Conservation (phyloP, 1,140 invertebrate species). For the Drosophila funebris region DNA sequence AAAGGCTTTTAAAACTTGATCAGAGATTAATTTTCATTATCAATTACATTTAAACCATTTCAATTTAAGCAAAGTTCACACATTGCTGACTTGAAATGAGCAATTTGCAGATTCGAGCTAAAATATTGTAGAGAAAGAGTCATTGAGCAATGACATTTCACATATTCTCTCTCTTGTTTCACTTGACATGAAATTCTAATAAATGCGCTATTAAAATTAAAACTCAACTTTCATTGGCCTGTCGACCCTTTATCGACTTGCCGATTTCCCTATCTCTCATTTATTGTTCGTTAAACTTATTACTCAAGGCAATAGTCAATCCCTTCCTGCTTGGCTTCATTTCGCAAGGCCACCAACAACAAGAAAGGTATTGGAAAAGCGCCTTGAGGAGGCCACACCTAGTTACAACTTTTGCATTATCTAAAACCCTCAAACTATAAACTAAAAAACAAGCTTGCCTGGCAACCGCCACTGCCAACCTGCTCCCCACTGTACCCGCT, state of each 20-base stretch:
- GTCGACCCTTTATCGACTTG: constrained; percentile 9
- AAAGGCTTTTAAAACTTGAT: neutral
- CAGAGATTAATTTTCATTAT: neutral
- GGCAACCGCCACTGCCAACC: neutral
- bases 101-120: too few relatives aligned
- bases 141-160: neutral
- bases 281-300: constrained; percentile 25
- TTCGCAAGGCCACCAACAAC: constrained; percentile 18
- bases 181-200: neutral
- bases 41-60: neutral
- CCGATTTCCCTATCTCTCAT: constrained; percentile 19
- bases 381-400: constrained; percentile 69
- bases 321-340: neutral
- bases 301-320: constrained; percentile 1
- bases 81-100: too few relatives aligned
- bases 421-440: constrained; percentile 78
- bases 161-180: neutral
- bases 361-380: constrained; percentile 27
- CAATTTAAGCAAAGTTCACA: neutral
- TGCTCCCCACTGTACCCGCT: neutral
- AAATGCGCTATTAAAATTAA: neutral
- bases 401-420: constrained; percentile 80
- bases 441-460: constrained; percentile 52
- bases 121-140: too few relatives aligned
- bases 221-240: constrained; percentile 1